Conservation (phyloP, 2,888 invertebrate genomes). For the Ischnura elegans region DNA sequence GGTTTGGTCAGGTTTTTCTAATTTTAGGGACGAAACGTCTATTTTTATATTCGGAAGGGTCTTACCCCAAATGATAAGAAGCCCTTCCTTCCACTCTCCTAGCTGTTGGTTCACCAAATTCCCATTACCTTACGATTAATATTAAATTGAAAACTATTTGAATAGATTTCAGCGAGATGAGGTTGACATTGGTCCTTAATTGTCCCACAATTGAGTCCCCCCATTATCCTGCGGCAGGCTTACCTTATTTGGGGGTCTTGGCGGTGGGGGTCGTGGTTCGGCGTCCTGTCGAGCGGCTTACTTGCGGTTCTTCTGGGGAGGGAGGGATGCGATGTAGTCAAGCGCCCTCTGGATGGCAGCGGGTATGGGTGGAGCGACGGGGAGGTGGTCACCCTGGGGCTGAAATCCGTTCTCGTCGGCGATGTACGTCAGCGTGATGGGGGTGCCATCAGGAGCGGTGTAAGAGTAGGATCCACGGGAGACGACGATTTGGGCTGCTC, state of each 20-base stretch:
- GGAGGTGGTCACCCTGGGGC: conserved; percentile 87
- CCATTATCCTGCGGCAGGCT: neutral
- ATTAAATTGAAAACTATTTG: too few species aligned
- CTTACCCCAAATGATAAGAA: too few species aligned
- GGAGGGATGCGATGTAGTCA: conserved; percentile 76
- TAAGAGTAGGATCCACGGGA: conserved; percentile 84
- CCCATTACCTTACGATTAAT: too few species aligned
- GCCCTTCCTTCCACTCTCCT: too few species aligned
- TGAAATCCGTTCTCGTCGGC: conserved; percentile 90
- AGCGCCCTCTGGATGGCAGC: conserved; percentile 84
- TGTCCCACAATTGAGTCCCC: too few species aligned
- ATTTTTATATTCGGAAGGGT: too few species aligned
- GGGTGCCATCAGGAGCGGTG: conserved; percentile 84
- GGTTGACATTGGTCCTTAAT: too few species aligned
- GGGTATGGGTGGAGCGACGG: conserved; percentile 88
- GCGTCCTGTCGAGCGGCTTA: neutral
- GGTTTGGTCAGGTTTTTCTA: too few species aligned
- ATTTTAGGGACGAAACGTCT: too few species aligned
- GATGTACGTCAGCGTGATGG: conserved; percentile 83
- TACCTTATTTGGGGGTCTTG: neutral
- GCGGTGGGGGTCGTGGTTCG: neutral
- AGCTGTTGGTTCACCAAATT: too few species aligned
- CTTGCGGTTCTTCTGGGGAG: conserved; percentile 76
- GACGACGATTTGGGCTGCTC: conserved; percentile 74
- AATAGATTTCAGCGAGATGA: too few species aligned